Base-by-base conservation (phyloP, 1,140 invertebrate genomes). In the Drosophila kurseongensis region DNA sequence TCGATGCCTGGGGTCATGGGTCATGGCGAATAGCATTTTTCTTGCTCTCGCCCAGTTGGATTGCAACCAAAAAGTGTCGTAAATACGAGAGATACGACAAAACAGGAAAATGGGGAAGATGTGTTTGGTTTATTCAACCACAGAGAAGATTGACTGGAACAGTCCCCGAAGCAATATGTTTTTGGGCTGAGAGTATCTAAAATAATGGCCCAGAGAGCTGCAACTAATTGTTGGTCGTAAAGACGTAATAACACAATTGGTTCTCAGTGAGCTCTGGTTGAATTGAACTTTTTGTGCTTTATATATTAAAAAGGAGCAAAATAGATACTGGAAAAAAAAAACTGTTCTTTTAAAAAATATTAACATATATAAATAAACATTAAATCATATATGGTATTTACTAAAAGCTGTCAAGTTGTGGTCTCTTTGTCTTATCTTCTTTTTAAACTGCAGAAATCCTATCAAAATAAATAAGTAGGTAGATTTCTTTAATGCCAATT, bases 141-240 rank as follows among this genome's bases (percentile, higher is more conserved):
- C 71, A 75, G 40, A 75, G 72, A 75, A 75, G 72, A 75, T 66
- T 66, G 54, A 75, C 18, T 75, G 55, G 47, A 65, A 48, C 40
- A 48, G 16, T 75, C 61, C 72, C 72, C 75, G 12, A 54, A 57
- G 73, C 61, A 75, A 75, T 75, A 75, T 75, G 57, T 62, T 61
- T 59, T 41, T 41, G 35, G 45, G 8, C n/a, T 13, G 36, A 40
- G 7, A 36, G 14, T 29, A 72, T 42, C 60, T 44, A 29, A 68
- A 65, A 51, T 42, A 38, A 69, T 58, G 56, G 67, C 35, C n/a
- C 23, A 55, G 68, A 29, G 56, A 41, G 58, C 27, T 73, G 32
- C 14, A 41, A 66, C 36, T 75, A 58, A 66, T 71, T 56, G 50
- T 35, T n/a, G 51, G 27, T 23, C 42, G 12, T 14, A n/a, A 32